Base-by-base conservation (phyloP, 2,888 invertebrate species). In the Pristionchus maxplancki region DNA sequence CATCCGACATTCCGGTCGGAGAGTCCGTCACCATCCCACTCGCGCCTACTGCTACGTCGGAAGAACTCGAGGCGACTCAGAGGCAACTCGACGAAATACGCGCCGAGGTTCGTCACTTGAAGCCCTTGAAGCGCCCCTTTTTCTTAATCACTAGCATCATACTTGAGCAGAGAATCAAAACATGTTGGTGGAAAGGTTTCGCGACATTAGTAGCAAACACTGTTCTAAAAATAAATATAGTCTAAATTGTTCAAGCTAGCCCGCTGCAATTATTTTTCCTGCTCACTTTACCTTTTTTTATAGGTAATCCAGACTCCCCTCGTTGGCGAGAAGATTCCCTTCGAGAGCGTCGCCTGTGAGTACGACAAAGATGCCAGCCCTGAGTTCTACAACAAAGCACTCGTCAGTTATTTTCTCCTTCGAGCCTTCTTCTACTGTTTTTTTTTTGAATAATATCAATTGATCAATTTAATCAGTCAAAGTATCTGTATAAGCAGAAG, bases 301-400 rank as follows among this genome's bases (percentile, higher is more conserved):
- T 85, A 91, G 91, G 89, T 90, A 90, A 91, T 90, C 78, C 17
- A 71, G 37, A 28, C 48, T 15, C 90, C 92, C n/a, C 90, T 92
- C 17, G 90, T 91, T 8, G 90, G 89, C 0, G 89, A 91, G 0
- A 90, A 89, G 34, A n/a, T 89, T 17, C 89, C 91, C 2, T 89
- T 91, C 86, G 89, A 81, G 15, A 78, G 71, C 0, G 40, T 92
- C 9, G 64, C 89, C 1, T 53, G 64, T 20, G 89, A 89, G 34
- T 92, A 92, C 87, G 89, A 90, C 53, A 74, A n/a, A 8, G 88
- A 89, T 34, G 87, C 37, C 34, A 88, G 89, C 13, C 53, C 88
- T 6, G 89, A 89, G 28, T 92, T 89, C 89, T 87, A 89, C 58
- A 64, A 20, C 13, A 92, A 92, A 48, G 91, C 91, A 9, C 88